Conservation (phyloP, 2,797 vertebrate species). For the Muscicapa striata region DNA sequence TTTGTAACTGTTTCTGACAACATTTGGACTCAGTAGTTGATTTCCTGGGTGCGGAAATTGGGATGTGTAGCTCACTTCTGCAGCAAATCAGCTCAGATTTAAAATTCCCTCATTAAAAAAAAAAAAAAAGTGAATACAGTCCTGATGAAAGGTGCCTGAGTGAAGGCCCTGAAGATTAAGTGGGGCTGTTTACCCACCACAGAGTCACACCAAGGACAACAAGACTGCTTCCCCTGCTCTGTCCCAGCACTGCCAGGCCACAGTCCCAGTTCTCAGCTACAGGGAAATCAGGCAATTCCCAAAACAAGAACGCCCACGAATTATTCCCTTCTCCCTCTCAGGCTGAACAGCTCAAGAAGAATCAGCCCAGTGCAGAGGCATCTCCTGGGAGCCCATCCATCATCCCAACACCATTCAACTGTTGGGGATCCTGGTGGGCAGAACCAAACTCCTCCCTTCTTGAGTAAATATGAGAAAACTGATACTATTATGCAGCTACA, state of each 20-base stretch:
- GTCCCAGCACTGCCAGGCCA: accelerated
- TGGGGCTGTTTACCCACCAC: not conserved
- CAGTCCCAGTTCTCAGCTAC: not conserved
- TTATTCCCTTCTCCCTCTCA: not conserved
- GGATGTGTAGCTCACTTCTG: constrained; percentile 16
- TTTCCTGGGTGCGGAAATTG: not conserved
- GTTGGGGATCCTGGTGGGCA: accelerated
- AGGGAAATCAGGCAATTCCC: not conserved
- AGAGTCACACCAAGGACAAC: not conserved
- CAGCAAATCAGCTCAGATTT: not conserved
- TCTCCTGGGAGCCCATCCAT: not conserved
- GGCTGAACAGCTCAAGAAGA: not conserved
- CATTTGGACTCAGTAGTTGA: not conserved
- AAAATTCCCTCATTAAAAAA: not conserved
- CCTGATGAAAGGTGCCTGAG: not conserved
- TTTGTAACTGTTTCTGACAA: not conserved
- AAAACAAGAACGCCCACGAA: accelerated
- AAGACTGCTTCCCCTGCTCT: not conserved
- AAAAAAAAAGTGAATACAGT: not conserved
- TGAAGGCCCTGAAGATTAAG: not conserved
- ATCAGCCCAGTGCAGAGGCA: not conserved
- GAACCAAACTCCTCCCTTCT: not conserved
- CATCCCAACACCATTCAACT: not conserved
- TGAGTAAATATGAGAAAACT: not conserved
- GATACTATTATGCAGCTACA: not conserved